Percentiles rank a stretch among this genome's conserved stretches.
Conservation (phyloP, 2,113 vertebrate species). For the Charadrius vociferus region DNA sequence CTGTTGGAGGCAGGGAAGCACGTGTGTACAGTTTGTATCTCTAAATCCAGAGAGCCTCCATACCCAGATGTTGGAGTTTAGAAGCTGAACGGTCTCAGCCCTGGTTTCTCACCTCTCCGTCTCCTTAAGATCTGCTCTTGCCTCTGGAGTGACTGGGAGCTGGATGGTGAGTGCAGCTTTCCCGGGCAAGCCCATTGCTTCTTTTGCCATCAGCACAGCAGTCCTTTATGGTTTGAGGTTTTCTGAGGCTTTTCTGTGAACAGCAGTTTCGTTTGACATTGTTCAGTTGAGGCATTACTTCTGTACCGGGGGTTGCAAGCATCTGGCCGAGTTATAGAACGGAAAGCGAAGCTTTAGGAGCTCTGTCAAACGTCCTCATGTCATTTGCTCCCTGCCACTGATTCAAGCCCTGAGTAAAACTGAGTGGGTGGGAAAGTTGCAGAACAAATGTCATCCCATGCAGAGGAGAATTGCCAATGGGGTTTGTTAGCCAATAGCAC, state of each 20-base stretch:
- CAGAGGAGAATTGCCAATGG: background rate
- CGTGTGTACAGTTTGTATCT: background rate
- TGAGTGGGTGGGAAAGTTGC: background rate
- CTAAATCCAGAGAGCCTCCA: background rate
- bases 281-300: accelerated
- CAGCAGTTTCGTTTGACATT: accelerated
- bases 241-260: background rate
- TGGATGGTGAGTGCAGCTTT: background rate
- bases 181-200: accelerated
- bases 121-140: background rate
- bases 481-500: background rate
- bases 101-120: background rate
- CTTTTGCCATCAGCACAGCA: accelerated
- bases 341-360: background rate
- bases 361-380: background rate
- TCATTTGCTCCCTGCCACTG: background rate
- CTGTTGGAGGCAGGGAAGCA: background rate
- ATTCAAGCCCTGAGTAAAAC: background rate
- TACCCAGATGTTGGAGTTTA: background rate
- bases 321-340: background rate
- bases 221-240: background rate
- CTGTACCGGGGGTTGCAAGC: accelerated
- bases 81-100: background rate
- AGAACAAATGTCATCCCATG: background rate
- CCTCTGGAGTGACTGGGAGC: background rate